Evolutionary conservation across 2,113 vertebrate genomes (phyloP).

Genomic region (Solea solea): DNA sequence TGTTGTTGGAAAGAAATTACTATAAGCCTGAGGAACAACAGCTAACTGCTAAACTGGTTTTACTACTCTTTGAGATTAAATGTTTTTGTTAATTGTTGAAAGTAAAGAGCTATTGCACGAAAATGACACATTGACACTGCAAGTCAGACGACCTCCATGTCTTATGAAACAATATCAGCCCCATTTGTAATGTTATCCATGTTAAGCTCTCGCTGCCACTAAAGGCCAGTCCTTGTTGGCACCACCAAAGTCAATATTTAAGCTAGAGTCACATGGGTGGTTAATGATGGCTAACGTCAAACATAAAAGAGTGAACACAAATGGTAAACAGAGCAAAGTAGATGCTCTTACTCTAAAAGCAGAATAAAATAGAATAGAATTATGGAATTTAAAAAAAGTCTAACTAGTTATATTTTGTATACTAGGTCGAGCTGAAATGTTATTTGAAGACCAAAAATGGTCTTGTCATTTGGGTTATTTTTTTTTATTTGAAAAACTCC

Average conservation of each 20-base stretch:
- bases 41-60: constrained; percentile 6
- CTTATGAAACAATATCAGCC: too few relatives aligned
- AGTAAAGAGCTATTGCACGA: too few relatives aligned
- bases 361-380: not conserved
- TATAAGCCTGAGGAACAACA: not conserved
- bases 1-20: not conserved
- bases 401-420: not conserved
- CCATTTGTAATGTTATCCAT: not conserved
- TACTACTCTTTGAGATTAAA: not conserved
- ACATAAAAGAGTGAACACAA: constrained; percentile 27
- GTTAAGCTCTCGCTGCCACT: not conserved
- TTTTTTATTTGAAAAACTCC: too few relatives aligned
- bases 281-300: constrained; percentile 25
- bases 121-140: not conserved
- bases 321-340: constrained; percentile 4
- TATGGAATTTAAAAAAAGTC: not conserved
- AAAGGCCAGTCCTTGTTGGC: constrained; percentile 20
- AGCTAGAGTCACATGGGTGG: constrained; percentile 45
- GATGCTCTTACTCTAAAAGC: not conserved
- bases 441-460: too few relatives aligned
- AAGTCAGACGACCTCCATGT: not conserved
- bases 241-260: constrained; percentile 81
- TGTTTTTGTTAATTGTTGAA: not conserved
- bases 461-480: too few relatives aligned
- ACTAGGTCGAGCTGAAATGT: too few relatives aligned